These are phyloP conservation scores for Microcaecilia unicolor DNA, from an alignment of 2,797 vertebrate species.

Conservation along the genomic window DNA sequence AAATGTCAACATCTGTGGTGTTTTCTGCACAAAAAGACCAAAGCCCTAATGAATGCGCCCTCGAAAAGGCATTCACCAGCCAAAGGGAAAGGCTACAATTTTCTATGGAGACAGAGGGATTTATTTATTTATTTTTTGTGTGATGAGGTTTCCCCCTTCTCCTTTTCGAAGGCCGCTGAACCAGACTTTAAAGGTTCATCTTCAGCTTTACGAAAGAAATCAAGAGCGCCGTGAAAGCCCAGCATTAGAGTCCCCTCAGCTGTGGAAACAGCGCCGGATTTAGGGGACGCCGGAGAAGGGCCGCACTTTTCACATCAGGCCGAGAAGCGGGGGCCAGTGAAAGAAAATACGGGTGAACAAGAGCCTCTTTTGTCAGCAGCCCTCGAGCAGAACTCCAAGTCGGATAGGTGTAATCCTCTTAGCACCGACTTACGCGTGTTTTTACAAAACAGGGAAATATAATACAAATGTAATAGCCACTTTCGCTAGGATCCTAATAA, in stretches of 20 bases:
- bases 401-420: slow-evolving; percentile 56
- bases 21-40: slow-evolving; percentile 59
- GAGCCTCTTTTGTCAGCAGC: slow-evolving; percentile 45
- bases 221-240: slow-evolving; percentile 40
- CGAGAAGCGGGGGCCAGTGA: slow-evolving; percentile 53
- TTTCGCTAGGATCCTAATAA: slow-evolving; percentile 45
- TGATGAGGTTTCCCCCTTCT: slow-evolving; percentile 47
- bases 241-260: slow-evolving; percentile 48
- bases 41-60: slow-evolving; percentile 55
- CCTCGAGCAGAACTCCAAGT: slow-evolving; percentile 29
- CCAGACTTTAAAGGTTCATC: slow-evolving; percentile 54
- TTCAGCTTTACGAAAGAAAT: slow-evolving; percentile 54
- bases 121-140: too few species aligned
- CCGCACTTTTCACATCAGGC: slow-evolving; percentile 30
- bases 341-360: slow-evolving; percentile 54
- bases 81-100: slow-evolving; percentile 77
- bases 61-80: slow-evolving; percentile 58
- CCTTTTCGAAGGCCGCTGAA: slow-evolving; percentile 67
- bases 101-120: slow-evolving; percentile 51
- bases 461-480: slow-evolving; percentile 44
- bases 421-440: slow-evolving; percentile 45
- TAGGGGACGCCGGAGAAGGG: slow-evolving; percentile 18
- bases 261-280: slow-evolving; percentile 36
- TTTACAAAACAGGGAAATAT: slow-evolving; percentile 58
- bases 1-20: slow-evolving; percentile 90